A percentile compares a stretch with the other conserved stretches of the same genome.
Evolutionary conservation across 2,113 vertebrate genomes (phyloP).

Genomic region (Rousettus leschenaultii): DNA sequence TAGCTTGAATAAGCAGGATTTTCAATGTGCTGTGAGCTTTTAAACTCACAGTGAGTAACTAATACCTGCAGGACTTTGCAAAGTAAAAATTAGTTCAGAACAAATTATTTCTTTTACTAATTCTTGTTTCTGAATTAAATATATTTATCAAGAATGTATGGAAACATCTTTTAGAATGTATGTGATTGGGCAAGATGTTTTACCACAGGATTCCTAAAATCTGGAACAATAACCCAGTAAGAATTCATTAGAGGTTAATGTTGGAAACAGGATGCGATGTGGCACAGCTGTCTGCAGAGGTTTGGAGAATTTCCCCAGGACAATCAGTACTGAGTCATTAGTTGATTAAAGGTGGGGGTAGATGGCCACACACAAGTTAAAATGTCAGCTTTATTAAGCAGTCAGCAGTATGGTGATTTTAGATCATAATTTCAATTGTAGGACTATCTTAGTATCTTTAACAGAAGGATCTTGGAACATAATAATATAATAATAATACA

Average conservation of each 20-base stretch:
- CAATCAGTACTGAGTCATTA: background rate
- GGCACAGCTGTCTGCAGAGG: conserved; percentile 24
- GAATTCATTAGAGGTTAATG: conserved; percentile 42
- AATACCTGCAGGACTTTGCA: background rate
- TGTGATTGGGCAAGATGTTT: background rate
- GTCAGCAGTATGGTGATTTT: background rate
- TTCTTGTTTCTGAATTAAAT: conserved; percentile 15
- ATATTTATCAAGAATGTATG: background rate
- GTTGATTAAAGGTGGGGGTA: background rate
- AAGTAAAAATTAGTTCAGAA: conserved; percentile 23
- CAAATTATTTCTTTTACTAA: conserved; percentile 3
- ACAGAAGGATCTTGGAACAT: background rate
- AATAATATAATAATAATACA: background rate
- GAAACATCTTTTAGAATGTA: background rate
- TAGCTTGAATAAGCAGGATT: conserved; percentile 42
- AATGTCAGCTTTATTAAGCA: background rate
- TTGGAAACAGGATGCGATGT: background rate
- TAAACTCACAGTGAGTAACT: background rate
- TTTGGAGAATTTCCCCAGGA: conserved; percentile 23
- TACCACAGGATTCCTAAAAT: conserved; percentile 1
- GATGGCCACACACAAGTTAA: background rate
- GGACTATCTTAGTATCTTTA: background rate
- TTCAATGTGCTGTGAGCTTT: conserved; percentile 34
- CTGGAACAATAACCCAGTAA: conserved; percentile 21
- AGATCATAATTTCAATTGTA: background rate